Base-by-base conservation (phyloP, 2,797 vertebrate species). In the Australoheros facetus region DNA sequence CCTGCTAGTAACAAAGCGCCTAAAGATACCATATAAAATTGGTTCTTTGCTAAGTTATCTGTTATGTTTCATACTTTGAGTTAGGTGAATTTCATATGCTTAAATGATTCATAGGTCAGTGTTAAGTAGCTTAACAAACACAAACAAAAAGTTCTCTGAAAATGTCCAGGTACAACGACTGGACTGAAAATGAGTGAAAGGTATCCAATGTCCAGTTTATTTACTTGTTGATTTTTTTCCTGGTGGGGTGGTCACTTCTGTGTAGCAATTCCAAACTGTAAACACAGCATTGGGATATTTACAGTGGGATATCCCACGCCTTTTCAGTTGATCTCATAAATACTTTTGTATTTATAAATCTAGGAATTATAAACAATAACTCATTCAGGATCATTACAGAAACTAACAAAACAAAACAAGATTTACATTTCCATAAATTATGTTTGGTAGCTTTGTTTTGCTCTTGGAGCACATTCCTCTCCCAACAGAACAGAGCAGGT, bases 391-490 rank as follows among this genome's bases (percentile, higher is more conserved):
- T 48, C 14, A 48, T 66, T 30, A 30, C 23, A 66, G 48, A 66
- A 66, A 45, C 42, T 26, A 48, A 66, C 0, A 3, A 66, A 48
- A 48, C 62, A 30, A 66, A 66, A 12, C 39, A 66, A 66, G 23
- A 19, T 48, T 28, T 66, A 48, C 42, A 66, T 66, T 66, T 66
- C 62, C 62, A 66, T 66, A 66, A 66, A 48, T 48, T 69, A 30
- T 69, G 5, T 51, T n/a, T 69, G 19, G 64, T 30, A 30, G 17
- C 26, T 69, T 51, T 51, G 45, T n/a, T 69, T 69, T 30, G 16
- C 51, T 69, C 26, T 51, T 69, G 26, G 45, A 51, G 64, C 0
- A 0, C 45, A 30, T 17, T 7, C 12, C 26, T 19, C 16, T 66
- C 62, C 23, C 39, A 30, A 28, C 62, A 48, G 23, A 66, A 48